phyloP scores from a whole-genome alignment of 2,888 invertebrate species.

The Drosophila robusta region DNA sequence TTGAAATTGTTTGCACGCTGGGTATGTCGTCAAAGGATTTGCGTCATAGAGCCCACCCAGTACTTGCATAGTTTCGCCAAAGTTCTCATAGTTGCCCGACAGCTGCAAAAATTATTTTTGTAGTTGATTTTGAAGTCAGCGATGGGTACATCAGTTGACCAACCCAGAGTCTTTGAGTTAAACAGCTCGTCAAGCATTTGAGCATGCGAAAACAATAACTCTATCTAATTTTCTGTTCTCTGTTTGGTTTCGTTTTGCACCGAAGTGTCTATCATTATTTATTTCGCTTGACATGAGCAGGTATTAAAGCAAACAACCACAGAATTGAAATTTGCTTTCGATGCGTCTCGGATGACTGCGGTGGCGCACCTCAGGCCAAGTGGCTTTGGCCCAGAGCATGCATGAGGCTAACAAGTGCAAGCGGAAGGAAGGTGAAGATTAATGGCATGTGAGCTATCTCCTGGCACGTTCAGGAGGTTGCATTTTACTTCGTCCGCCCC shows the following conservation, averaged over 20 bases:
- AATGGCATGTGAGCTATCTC: slow-evolving; percentile 38
- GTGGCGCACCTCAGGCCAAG: slow-evolving; percentile 27
- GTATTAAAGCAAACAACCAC: slow-evolving; percentile 1
- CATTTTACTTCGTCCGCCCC: slow-evolving; percentile 16
- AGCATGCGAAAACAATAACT: background rate
- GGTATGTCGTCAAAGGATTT: slow-evolving; percentile 59
- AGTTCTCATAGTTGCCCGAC: slow-evolving; percentile 29
- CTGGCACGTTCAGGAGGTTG: slow-evolving; percentile 25
- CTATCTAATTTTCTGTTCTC: background rate
- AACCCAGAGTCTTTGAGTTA: background rate
- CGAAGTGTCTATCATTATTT: background rate
- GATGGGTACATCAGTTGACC: slow-evolving; percentile 30
- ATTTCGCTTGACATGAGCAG: background rate
- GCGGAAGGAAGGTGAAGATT: slow-evolving; percentile 34
- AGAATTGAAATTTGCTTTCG: slow-evolving; percentile 23
- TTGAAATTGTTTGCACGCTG: slow-evolving; percentile 37
- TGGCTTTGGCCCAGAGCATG: background rate
- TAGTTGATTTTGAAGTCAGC: slow-evolving; percentile 26
- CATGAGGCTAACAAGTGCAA: slow-evolving; percentile 22
- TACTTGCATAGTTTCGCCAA: slow-evolving; percentile 16
- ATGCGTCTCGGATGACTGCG: slow-evolving; percentile 19
- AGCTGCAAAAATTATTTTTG: slow-evolving; percentile 46
- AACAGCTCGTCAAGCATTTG: background rate
- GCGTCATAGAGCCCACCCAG: slow-evolving; percentile 32
- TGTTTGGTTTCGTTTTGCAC: background rate